A percentile compares a stretch with the other conserved stretches of the same genome.
Evolutionary conservation across 2,797 vertebrate genomes (phyloP).

Genomic region (Microchirus variegatus): DNA sequence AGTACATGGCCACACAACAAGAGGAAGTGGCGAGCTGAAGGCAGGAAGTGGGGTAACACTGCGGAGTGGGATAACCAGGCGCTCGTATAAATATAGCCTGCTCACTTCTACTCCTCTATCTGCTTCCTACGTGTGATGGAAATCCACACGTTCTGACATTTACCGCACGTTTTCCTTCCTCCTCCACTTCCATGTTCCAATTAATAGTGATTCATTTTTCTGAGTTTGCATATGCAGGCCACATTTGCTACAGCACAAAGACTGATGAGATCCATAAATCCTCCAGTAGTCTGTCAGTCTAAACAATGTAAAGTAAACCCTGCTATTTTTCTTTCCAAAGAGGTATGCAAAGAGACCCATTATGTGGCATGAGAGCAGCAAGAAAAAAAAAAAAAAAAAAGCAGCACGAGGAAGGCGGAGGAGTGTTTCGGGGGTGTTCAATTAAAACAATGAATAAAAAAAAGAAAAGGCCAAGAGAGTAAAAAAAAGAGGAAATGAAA

Average conservation of each 20-base stretch:
- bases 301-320: constrained; percentile 50
- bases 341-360: constrained; percentile 7
- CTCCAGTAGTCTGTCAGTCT: constrained; percentile 27
- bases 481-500: constrained; percentile 56
- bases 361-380: constrained; percentile 28
- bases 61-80: constrained; percentile 54
- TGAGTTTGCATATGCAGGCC: too few relatives aligned
- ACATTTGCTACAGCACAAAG: constrained; percentile 1
- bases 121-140: constrained; percentile 36
- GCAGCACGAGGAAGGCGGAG: constrained; percentile 13
- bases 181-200: constrained; percentile 9
- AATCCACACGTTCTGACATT: constrained; percentile 27
- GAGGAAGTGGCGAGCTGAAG: constrained; percentile 67
- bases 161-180: constrained; percentile 30
- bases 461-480: neutral
- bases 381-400: constrained; percentile 18
- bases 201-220: neutral
- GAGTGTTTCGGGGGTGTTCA: constrained; percentile 9
- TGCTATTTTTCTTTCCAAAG: constrained; percentile 33
- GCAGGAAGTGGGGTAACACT: constrained; percentile 64
- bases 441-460: constrained; percentile 41
- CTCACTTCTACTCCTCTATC: constrained; percentile 36
- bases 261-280: constrained; percentile 29
- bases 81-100: constrained; percentile 60
- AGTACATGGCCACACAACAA: constrained; percentile 51